Evolutionary conservation across 2,888 invertebrate species (phyloP).

Genomic region (Epirrita christyi): DNA sequence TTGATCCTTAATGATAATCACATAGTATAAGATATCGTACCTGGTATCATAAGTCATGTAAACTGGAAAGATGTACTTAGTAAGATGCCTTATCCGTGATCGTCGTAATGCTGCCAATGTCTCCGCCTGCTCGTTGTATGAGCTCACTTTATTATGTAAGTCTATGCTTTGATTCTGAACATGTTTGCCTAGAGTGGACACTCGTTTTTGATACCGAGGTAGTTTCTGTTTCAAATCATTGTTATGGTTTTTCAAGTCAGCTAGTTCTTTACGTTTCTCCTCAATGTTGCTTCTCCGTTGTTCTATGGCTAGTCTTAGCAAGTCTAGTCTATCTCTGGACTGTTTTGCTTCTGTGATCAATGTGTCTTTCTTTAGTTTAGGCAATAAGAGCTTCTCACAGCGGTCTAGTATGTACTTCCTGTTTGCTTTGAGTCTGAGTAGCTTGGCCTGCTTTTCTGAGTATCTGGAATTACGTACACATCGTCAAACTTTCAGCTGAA

Average conservation of each 20-base stretch:
- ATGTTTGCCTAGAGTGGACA: slow-evolving; percentile 65
- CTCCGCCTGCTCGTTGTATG: slow-evolving; percentile 63
- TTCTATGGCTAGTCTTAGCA: slow-evolving; percentile 73
- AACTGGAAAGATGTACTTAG: slow-evolving; percentile 79
- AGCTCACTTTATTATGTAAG: slow-evolving; percentile 59
- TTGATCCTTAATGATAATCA: too few relatives aligned
- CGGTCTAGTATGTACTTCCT: slow-evolving; percentile 83
- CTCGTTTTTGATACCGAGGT: slow-evolving; percentile 75
- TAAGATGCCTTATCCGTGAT: slow-evolving; percentile 72
- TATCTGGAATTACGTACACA: slow-evolving; percentile 80
- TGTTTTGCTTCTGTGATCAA: slow-evolving; percentile 71
- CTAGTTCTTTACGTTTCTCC: slow-evolving; percentile 58
- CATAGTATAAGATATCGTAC: too few relatives aligned
- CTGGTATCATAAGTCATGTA: slow-evolving; percentile 76
- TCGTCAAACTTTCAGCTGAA: too few relatives aligned
- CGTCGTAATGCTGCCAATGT: slow-evolving; percentile 65
- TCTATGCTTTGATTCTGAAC: slow-evolving; percentile 63
- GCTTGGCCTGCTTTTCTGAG: slow-evolving; percentile 86
- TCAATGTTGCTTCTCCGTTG: slow-evolving; percentile 68
- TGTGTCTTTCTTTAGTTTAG: slow-evolving; percentile 70
- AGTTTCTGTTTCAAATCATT: slow-evolving; percentile 67
- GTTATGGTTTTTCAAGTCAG: slow-evolving; percentile 60
- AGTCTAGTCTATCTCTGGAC: slow-evolving; percentile 71
- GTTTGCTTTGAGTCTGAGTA: slow-evolving; percentile 84
- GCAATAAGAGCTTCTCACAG: slow-evolving; percentile 73